phyloP scores from a whole-genome alignment of 2,113 vertebrate genomes.

The Rhinopithecus roxellana region DNA sequence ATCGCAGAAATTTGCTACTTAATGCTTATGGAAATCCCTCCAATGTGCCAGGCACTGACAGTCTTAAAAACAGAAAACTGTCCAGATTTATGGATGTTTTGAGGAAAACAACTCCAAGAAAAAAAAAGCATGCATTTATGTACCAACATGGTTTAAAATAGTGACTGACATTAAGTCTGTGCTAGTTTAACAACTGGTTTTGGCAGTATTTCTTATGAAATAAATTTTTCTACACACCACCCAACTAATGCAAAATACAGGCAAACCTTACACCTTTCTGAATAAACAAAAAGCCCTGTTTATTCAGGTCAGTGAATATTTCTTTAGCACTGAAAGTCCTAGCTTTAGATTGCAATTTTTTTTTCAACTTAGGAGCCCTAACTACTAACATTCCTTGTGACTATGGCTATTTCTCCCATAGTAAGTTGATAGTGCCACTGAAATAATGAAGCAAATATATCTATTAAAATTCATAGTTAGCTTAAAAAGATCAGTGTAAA shows the following conservation, averaged over 20 bases:
- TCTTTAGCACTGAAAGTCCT: not conserved
- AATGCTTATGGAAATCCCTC: not conserved
- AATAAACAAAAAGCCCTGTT: conserved; percentile 30
- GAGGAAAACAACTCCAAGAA: conserved; percentile 57
- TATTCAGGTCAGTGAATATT: not conserved
- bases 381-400: not conserved
- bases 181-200: conserved; percentile 79
- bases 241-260: not conserved
- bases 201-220: conserved; percentile 75
- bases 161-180: conserved; percentile 77
- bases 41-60: not conserved
- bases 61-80: conserved; percentile 75
- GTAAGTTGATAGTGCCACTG: not conserved
- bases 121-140: conserved; percentile 72
- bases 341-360: not conserved
- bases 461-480: not conserved
- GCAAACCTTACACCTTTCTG: not conserved
- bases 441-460: not conserved
- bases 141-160: conserved; percentile 76
- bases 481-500: not conserved
- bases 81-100: conserved; percentile 72
- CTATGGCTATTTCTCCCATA: not conserved
- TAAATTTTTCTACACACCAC: conserved; percentile 42
- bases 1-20: not conserved
- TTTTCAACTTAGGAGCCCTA: not conserved